Evolutionary conservation across 2,888 invertebrate species (phyloP), one percentile per base, ranked within the genome.

Genomic region (Mimas tiliae): DNA sequence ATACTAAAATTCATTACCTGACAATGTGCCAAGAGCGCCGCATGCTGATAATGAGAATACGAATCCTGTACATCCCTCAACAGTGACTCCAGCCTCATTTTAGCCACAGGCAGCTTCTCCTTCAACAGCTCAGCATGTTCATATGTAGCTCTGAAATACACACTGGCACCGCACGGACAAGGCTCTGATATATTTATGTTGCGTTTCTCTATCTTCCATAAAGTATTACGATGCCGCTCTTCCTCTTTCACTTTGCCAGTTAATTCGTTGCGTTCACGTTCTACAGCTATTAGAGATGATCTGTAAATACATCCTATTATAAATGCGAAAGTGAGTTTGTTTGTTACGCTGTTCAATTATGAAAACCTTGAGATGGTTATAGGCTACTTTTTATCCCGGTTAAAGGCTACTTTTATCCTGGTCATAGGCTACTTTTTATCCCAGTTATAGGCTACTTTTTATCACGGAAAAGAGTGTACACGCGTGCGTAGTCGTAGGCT

Each of bases 11-110:
- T n/a, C n/a, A n/a, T n/a, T 70, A 92, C 93, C 87, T 92, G 90
- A 77, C 80, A 90, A 76, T 90, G 83, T 2, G 92, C 84, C 69
- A 91, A 76, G 45, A 91, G 67, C 0, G 89, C 89, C 0, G 83
- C 79, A 72, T 91, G 90, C 68, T 90, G 90, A 69, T 93, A 84
- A 74, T 91, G 90, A 63, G 91, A 91, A 69, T 90, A 93, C 0
- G 89, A 87, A 27, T 92, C 90, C 73, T 90, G 88, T 0, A 90
- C 80, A 67, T 92, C 89, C 45, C 81, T 79, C 53, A 89, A 68
- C 11, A 93, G 69, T 0, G 79, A 77, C 65, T 91, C 87, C n/a
- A 92, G 69, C 55, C 80, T 80, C 77, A 93, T 71, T 64, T 82
- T 83, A 0, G 90, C 90, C 0, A 82, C 77, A 0, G 91, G 91